Percentiles rank a stretch among this genome's conserved stretches.
These are phyloP conservation scores for Megaleporinus macrocephalus DNA, from an alignment of 2,113 vertebrate genomes.

Conservation along the genomic window DNA sequence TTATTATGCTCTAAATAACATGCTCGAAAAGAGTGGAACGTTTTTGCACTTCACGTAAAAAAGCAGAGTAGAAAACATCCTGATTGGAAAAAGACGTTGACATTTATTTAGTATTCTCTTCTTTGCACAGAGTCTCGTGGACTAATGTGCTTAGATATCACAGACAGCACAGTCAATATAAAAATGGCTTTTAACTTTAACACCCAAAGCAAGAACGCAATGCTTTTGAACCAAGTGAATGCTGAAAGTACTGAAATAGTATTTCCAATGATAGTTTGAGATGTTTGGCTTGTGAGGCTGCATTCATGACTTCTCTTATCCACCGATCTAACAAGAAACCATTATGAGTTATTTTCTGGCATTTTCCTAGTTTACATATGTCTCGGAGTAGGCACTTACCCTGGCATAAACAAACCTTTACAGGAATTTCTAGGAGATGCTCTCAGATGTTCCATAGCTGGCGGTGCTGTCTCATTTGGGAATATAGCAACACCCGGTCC, in stretches of 20 bases:
- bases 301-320: constrained; percentile 65
- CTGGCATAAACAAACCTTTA: constrained; percentile 68
- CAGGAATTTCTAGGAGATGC: constrained; percentile 52
- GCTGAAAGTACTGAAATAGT: constrained; percentile 79
- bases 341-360: constrained; percentile 37
- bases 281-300: constrained; percentile 71
- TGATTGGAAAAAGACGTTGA: constrained; percentile 78
- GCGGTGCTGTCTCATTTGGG: constrained; percentile 20
- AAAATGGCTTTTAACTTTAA: constrained; percentile 83
- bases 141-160: constrained; percentile 79
- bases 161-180: constrained; percentile 82
- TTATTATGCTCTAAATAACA: neutral
- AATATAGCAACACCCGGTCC: constrained; percentile 41
- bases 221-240: constrained; percentile 69
- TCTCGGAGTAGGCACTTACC: constrained; percentile 84
- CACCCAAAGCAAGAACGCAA: constrained; percentile 82
- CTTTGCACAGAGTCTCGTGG: constrained; percentile 72
- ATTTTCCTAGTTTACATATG: constrained; percentile 62
- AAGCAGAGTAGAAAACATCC: constrained; percentile 58
- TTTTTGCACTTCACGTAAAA: neutral
- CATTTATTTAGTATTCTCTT: constrained; percentile 71
- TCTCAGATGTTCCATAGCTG: constrained; percentile 22
- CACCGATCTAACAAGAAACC: constrained; percentile 37
- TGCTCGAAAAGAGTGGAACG: neutral
- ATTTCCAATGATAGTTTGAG: constrained; percentile 74